These are phyloP conservation scores for Drosophila cracens DNA, from an alignment of 2,888 invertebrate genomes.

Conservation along the genomic window DNA sequence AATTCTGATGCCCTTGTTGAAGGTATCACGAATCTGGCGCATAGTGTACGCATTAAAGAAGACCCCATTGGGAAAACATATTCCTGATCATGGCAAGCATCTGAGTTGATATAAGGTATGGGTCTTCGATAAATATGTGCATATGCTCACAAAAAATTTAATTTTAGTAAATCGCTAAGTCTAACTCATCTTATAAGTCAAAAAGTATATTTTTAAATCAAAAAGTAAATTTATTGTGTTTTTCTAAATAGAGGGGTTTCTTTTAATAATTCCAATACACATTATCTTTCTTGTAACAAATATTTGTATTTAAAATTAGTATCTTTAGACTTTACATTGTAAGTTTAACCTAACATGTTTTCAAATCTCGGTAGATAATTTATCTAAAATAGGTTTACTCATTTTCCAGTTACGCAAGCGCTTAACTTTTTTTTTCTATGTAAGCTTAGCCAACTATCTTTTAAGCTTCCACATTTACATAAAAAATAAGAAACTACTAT, in stretches of 20 bases:
- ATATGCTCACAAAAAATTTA: not conserved
- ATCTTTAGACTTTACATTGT: no score
- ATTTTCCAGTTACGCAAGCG: not conserved
- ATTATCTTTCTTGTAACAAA: no score
- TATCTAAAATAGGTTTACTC: not conserved
- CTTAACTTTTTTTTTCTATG: not conserved
- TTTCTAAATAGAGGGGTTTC: no score
- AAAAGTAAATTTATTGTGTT: not conserved
- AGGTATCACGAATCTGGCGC: not conserved
- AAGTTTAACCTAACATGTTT: not conserved
- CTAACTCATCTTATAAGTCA: not conserved
- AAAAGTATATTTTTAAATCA: not conserved
- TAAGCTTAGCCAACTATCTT: not conserved
- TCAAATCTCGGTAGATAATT: not conserved
- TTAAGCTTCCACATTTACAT: not conserved
- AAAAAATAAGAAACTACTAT: not conserved
- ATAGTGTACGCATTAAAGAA: not conserved
- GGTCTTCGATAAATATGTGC: not conserved
- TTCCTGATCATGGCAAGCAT: not conserved
- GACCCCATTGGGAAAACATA: not conserved
- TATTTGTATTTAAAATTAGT: no score
- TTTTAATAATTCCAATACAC: no score
- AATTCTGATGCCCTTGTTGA: slow-evolving; percentile 22
- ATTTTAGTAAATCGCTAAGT: not conserved
- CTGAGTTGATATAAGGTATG: not conserved